Percentiles rank a stretch among this genome's conserved stretches.
phyloP scores from a whole-genome alignment of 1,140 invertebrate species.

The Nasonia longicornis region DNA sequence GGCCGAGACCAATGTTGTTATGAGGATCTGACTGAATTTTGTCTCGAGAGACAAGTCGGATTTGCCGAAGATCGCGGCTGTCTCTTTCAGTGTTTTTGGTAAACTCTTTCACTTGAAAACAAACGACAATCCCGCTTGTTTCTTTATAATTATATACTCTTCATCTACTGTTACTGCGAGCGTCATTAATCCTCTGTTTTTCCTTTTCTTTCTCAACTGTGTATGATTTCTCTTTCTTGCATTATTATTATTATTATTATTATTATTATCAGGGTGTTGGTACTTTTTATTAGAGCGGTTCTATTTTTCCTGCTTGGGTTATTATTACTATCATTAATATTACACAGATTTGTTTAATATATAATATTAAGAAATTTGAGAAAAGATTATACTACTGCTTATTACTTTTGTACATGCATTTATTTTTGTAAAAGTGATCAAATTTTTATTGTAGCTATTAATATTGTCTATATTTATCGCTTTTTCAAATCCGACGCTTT shows the following conservation, averaged over 20 bases:
- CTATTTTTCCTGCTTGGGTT: neutral
- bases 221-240: slow-evolving; percentile 15
- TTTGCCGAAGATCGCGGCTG: slow-evolving; percentile 48
- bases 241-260: neutral
- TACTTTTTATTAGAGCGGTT: neutral
- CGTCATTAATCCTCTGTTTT: neutral
- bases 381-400: neutral
- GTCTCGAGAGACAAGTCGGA: slow-evolving; percentile 29
- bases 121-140: slow-evolving; percentile 41
- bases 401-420: neutral
- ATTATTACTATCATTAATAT: neutral
- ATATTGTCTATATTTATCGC: neutral
- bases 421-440: neutral
- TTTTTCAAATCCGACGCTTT: neutral
- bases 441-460: neutral
- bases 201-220: neutral
- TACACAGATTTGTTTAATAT: no score
- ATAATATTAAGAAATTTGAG: neutral
- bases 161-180: slow-evolving; percentile 32
- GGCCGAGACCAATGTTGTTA: slow-evolving; percentile 22
- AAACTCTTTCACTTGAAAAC: slow-evolving; percentile 51
- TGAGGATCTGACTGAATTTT: slow-evolving; percentile 32
- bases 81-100: slow-evolving; percentile 61
- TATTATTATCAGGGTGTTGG: neutral
- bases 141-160: slow-evolving; percentile 37